Evolutionary conservation across 2,797 vertebrate genomes (phyloP).

Genomic region (Delichon dasypus): DNA sequence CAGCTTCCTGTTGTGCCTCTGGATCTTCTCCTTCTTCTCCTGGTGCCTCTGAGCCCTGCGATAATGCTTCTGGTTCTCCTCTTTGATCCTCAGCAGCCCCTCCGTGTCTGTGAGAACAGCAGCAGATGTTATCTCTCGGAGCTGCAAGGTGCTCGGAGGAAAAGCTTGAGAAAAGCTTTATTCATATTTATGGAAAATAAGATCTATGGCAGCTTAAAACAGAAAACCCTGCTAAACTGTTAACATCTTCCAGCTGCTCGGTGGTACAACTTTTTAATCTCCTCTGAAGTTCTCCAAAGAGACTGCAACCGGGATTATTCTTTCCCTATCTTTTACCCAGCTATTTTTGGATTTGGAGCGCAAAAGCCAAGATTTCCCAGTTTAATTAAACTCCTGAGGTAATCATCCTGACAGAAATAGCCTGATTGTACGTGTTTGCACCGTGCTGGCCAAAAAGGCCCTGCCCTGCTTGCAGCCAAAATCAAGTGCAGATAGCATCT

Average conservation of each 20-base stretch:
- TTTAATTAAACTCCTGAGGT: conserved; percentile 48
- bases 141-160: not conserved
- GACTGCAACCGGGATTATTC: not conserved
- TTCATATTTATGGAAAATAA: conserved; percentile 12
- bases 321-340: not conserved
- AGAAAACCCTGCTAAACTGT: not conserved
- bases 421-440: not conserved
- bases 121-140: conserved; percentile 11
- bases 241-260: not conserved
- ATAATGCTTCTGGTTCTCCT: conserved; percentile 89
- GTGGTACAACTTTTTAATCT: not conserved
- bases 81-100: conserved; percentile 84
- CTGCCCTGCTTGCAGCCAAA: not conserved
- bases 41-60: conserved; percentile 90
- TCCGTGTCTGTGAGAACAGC: conserved; percentile 79
- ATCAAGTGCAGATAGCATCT: conserved; percentile 18
- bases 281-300: not conserved
- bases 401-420: conserved; percentile 19
- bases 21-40: conserved; percentile 94
- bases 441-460: not conserved
- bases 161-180: not conserved
- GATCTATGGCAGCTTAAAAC: not conserved
- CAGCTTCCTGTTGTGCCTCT: conserved; percentile 88
- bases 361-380: conserved; percentile 22
- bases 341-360: conserved; percentile 20